These are phyloP conservation scores for Invenusta paracnida DNA, from an alignment of 2,888 invertebrate species.

Conservation along the genomic window DNA sequence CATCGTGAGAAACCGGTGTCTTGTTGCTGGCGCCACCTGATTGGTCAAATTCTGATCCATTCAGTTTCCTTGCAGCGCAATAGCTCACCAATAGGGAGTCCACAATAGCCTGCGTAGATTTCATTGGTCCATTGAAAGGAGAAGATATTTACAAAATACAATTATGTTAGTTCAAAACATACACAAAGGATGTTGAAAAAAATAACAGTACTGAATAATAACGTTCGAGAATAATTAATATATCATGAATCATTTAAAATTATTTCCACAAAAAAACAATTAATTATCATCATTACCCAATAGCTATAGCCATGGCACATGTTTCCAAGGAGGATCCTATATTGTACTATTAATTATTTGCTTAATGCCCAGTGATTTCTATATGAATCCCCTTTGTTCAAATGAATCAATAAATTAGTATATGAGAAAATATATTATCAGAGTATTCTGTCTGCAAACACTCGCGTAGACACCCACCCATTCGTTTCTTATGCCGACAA, in stretches of 20 bases:
- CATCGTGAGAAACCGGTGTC: too few relatives aligned
- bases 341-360: background rate
- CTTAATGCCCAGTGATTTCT: constrained; percentile 21
- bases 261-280: background rate
- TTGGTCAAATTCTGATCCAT: too few relatives aligned
- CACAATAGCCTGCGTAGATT: too few relatives aligned
- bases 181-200: background rate
- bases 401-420: background rate
- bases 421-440: background rate
- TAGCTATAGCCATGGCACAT: background rate
- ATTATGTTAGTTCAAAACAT: too few relatives aligned
- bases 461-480: background rate
- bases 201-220: background rate
- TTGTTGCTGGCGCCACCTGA: too few relatives aligned
- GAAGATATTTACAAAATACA: background rate
- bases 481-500: too few relatives aligned
- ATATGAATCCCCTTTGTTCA: background rate
- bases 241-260: background rate
- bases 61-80: too few relatives aligned
- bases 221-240: too few relatives aligned
- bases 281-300: too few relatives aligned
- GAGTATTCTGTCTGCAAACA: background rate
- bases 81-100: too few relatives aligned
- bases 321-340: background rate
- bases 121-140: too few relatives aligned